Evolutionary conservation across 2,113 vertebrate species (phyloP), one percentile per base, ranked within the genome.

Genomic region (Cyphomyrus plagiostoma): DNA sequence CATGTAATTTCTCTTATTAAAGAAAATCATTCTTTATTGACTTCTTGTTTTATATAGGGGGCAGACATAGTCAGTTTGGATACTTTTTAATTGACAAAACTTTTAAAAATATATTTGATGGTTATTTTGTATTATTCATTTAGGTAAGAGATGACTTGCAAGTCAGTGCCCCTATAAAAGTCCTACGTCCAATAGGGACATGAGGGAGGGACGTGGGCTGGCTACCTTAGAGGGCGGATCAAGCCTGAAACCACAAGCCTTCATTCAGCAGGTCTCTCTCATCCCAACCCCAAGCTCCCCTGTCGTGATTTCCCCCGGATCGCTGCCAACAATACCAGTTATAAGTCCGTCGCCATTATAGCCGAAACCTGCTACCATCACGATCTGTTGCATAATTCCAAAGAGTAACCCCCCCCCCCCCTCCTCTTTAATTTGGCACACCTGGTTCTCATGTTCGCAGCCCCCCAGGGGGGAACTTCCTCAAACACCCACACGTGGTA

Each of bases 301-400:
- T 42, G 62, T 15, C 35, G 17, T 80, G 15, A 39, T 80, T 80
- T 80, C 74, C 17, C 74, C 74, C 35, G 74, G 35, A 80, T 10
- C 35, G 0, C 5, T 80, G 35, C 74, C 35, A 80, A 42, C 74
- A 19, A 80, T 42, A 42, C 35, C 74, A 80, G 74, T 39, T 70
- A 80, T 80, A 80, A 30, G 74, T 80, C 35, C 30, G 74, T 39
- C 74, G 35, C 74, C 30, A 80, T 42, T 42, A 42, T 19, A 80
- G 17, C 35, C 74, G 74, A 80, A 80, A 80, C 74, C 30, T 19
- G 74, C 35, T 19, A 19, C 74, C 35, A 42, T 19, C 74, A 80
- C 74, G 74, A 80, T 80, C 30, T 80, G 74, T 80, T 80, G 74
- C 74, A 80, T 80, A 80, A 42, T 80, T 80, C 74, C 74, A 13